phyloP scores from a whole-genome alignment of 2,888 invertebrate species.

The Torymus tubicola region DNA sequence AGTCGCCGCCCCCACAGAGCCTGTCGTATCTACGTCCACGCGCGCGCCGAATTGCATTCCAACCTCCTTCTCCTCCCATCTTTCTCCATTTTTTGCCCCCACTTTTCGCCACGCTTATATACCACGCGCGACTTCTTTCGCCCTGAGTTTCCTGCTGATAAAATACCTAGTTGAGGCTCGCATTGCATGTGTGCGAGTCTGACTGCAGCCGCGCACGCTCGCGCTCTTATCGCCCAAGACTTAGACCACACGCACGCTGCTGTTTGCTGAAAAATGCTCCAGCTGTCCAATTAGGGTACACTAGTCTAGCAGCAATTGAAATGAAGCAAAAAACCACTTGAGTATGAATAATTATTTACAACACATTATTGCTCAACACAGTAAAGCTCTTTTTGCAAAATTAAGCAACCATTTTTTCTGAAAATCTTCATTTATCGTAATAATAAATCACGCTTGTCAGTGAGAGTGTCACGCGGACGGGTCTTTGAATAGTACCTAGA shows the following conservation, averaged over 20 bases:
- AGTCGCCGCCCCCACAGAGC: slow-evolving; percentile 58
- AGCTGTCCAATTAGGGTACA: no score
- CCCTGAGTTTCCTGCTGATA: slow-evolving; percentile 51
- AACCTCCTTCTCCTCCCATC: slow-evolving; percentile 37
- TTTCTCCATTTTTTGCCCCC: slow-evolving; percentile 39
- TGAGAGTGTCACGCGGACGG: no score
- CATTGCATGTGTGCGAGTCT: slow-evolving; percentile 35
- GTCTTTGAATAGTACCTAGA: no score
- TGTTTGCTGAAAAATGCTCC: background rate
- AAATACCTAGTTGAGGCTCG: slow-evolving; percentile 46
- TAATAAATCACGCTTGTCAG: no score
- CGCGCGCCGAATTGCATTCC: slow-evolving; percentile 48
- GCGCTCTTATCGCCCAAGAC: slow-evolving; percentile 30
- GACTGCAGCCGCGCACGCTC: slow-evolving; percentile 1
- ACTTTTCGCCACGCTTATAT: slow-evolving; percentile 22
- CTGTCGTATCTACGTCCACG: slow-evolving; percentile 57
- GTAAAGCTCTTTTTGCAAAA: background rate
- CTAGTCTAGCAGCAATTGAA: no score
- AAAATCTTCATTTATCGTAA: no score
- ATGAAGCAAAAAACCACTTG: no score
- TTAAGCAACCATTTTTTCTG: no score
- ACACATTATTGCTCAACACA: no score
- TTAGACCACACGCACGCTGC: background rate
- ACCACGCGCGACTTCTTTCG: background rate
- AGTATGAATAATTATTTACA: no score